Evolutionary conservation across 2,888 invertebrate species (phyloP).

Genomic region (Phytoseiulus persimilis): DNA sequence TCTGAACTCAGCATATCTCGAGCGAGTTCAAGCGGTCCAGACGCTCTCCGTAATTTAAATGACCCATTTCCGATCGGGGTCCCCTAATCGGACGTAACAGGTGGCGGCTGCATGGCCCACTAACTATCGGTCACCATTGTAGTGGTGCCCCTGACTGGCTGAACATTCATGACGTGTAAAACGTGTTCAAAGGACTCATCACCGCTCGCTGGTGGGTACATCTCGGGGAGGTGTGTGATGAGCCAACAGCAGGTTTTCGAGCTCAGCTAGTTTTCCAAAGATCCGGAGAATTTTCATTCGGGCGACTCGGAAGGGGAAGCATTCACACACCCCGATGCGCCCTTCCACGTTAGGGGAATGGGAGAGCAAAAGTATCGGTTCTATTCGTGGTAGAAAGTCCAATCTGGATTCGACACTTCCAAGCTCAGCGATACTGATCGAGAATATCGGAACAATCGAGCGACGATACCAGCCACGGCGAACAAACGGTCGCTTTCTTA

Average conservation of each 20-base stretch:
- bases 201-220: not conserved
- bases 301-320: too few relatives aligned
- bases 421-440: not conserved
- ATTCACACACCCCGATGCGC: too few relatives aligned
- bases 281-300: not conserved
- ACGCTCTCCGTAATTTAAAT: not conserved
- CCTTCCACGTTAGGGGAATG: too few relatives aligned
- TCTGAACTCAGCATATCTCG: not conserved
- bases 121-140: not conserved
- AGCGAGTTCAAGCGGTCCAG: not conserved
- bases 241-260: not conserved
- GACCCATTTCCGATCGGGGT: not conserved
- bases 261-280: not conserved
- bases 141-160: not conserved
- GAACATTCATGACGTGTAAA: not conserved
- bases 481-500: not conserved
- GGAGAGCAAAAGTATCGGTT: too few relatives aligned
- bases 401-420: too few relatives aligned
- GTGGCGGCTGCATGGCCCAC: not conserved
- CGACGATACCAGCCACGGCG: too few relatives aligned
- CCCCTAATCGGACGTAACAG: not conserved
- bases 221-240: not conserved
- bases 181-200: not conserved
- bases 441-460: not conserved
- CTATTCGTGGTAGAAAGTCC: too few relatives aligned